Percentiles rank a stretch among this genome's conserved stretches.
Evolutionary conservation across 53 echinoderm and acorn worm species (phyloP).

Genomic region (Zoroaster sp.): DNA sequence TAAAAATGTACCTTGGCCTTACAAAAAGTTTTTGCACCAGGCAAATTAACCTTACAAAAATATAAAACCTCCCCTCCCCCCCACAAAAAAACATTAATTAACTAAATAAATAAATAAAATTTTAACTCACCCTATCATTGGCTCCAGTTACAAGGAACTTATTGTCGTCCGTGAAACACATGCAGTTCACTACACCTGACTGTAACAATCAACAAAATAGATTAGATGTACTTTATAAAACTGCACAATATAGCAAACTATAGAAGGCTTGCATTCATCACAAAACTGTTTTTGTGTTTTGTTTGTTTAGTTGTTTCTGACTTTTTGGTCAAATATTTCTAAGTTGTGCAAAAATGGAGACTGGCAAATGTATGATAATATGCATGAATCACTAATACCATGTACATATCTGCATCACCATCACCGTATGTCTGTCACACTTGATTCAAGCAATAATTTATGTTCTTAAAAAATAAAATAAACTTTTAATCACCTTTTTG

Average conservation of each 20-base stretch:
- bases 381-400: too few species aligned
- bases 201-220: neutral
- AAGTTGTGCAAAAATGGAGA: too few species aligned
- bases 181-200: slow-evolving; percentile 54
- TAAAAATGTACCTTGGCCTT: too few species aligned
- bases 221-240: neutral
- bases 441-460: too few species aligned
- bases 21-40: too few species aligned
- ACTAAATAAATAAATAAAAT: neutral
- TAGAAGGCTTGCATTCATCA: neutral
- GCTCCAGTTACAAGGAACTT: slow-evolving; percentile 72
- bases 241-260: neutral
- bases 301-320: too few species aligned
- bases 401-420: too few species aligned
- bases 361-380: too few species aligned
- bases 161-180: slow-evolving; percentile 77
- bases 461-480: too few species aligned
- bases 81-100: neutral
- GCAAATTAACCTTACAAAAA: neutral
- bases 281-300: too few species aligned
- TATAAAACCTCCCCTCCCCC: neutral
- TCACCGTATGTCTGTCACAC: too few species aligned
- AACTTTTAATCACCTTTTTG: slow-evolving; percentile 16
- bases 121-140: slow-evolving; percentile 66
- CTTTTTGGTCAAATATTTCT: too few species aligned